A percentile compares a stretch with the other conserved stretches of the same genome.
These are phyloP conservation scores for Diuraphis noxia DNA, from an alignment of 1,140 invertebrate species.

Conservation along the genomic window DNA sequence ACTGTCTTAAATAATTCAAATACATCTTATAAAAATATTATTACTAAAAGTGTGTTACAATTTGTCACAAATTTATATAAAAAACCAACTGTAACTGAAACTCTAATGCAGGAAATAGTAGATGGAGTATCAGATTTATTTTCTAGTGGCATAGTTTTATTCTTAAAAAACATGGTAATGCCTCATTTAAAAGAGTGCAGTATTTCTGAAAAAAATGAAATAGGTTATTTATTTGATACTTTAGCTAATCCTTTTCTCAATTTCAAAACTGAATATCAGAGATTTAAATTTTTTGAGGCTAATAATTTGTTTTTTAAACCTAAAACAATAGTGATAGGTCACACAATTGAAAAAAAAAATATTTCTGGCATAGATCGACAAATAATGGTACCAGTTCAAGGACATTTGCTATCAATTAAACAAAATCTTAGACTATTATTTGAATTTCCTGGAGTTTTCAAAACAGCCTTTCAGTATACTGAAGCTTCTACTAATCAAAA, in stretches of 20 bases:
- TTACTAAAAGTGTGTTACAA: not conserved
- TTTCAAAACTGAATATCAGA: not conserved
- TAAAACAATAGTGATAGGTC: not conserved
- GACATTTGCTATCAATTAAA: not conserved
- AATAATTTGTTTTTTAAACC: slow-evolving; percentile 20
- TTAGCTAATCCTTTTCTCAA: not conserved
- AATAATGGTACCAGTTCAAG: not conserved
- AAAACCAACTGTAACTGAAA: not conserved
- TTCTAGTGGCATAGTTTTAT: not conserved
- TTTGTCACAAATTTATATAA: not conserved
- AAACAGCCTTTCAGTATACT: not conserved
- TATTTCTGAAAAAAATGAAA: not conserved
- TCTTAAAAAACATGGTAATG: not conserved
- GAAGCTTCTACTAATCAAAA: not conserved
- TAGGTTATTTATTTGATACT: not conserved
- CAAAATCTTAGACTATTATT: not conserved
- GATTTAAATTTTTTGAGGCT: not conserved
- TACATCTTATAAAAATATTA: not conserved
- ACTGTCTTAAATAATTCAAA: too few relatives aligned
- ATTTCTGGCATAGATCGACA: not conserved
- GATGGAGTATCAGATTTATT: not conserved
- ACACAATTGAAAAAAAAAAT: not conserved
- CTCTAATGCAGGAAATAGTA: not conserved
- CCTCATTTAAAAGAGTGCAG: not conserved
- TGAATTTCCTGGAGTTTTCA: not conserved